A percentile compares a stretch with the other conserved stretches of the same genome.
phyloP scores from a whole-genome alignment of 2,113 vertebrate species.

The Genyomyrus donnyi region DNA sequence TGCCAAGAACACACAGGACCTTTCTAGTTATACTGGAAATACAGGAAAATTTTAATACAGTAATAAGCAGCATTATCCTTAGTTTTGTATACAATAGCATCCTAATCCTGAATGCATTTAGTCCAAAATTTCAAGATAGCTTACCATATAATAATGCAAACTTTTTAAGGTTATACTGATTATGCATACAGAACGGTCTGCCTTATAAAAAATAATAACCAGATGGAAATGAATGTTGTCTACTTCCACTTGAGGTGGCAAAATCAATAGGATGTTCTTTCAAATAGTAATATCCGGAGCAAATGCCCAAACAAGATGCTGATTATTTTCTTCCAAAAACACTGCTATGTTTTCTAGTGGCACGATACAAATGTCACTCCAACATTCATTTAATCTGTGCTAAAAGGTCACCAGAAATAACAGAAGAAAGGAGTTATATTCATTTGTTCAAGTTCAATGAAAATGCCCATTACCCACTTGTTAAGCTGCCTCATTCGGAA shows the following conservation, averaged over 20 bases:
- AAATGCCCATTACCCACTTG: slow-evolving; percentile 17
- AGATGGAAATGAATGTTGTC: background rate
- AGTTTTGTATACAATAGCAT: background rate
- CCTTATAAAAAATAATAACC: background rate
- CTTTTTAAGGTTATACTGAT: background rate
- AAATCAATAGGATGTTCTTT: slow-evolving; percentile 1
- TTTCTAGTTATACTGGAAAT: background rate
- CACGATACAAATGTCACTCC: slow-evolving; percentile 21
- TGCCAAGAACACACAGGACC: background rate
- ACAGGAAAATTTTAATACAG: background rate
- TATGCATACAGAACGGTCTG: background rate
- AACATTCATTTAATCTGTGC: slow-evolving; percentile 15
- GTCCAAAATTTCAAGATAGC: background rate
- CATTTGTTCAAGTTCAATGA: slow-evolving; percentile 31
- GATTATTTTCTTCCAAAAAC: slow-evolving; percentile 19
- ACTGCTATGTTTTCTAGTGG: background rate
- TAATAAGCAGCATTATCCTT: background rate
- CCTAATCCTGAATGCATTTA: background rate
- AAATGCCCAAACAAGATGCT: slow-evolving; percentile 2
- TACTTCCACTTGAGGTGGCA: background rate
- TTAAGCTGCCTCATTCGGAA: slow-evolving; percentile 4
- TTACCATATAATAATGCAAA: background rate
- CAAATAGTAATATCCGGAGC: slow-evolving; percentile 10
- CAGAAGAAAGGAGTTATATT: slow-evolving; percentile 21
- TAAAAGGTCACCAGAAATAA: slow-evolving; percentile 24